These are phyloP conservation scores for Serranus cabrilla DNA, from an alignment of 2,797 vertebrate genomes.

Conservation along the genomic window DNA sequence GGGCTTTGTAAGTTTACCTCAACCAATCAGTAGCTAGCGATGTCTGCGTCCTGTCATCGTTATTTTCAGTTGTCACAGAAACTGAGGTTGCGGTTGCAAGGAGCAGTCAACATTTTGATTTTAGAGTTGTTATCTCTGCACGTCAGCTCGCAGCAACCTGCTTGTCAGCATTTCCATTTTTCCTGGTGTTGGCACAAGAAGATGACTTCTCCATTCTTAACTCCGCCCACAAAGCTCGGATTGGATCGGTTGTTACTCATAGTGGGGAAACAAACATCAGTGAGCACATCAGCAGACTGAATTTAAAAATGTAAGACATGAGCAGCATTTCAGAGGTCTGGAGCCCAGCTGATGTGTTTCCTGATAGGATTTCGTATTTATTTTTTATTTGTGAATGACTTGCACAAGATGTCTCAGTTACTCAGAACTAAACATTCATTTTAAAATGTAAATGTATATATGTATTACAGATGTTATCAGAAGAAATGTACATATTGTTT, in stretches of 20 bases:
- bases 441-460: conserved; percentile 1
- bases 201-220: not conserved
- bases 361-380: not conserved
- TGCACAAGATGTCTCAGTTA: not conserved
- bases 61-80: not conserved
- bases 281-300: not conserved
- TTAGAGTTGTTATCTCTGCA: not conserved
- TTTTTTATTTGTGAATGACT: not conserved
- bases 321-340: not conserved
- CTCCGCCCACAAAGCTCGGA: not conserved
- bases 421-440: not conserved
- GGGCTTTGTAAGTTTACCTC: not conserved
- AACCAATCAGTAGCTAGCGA: not conserved
- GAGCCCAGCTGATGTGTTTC: not conserved
- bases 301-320: not conserved
- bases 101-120: not conserved
- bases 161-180: not conserved
- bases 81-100: not conserved
- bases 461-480: not conserved
- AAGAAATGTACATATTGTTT: not conserved
- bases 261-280: not conserved
- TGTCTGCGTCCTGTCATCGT: not conserved
- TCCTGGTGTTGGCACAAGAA: not conserved
- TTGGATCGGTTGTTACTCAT: not conserved
- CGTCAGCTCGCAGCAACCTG: not conserved